phyloP scores from a whole-genome alignment of 2,797 vertebrate genomes.

The Sciurus carolinensis region DNA sequence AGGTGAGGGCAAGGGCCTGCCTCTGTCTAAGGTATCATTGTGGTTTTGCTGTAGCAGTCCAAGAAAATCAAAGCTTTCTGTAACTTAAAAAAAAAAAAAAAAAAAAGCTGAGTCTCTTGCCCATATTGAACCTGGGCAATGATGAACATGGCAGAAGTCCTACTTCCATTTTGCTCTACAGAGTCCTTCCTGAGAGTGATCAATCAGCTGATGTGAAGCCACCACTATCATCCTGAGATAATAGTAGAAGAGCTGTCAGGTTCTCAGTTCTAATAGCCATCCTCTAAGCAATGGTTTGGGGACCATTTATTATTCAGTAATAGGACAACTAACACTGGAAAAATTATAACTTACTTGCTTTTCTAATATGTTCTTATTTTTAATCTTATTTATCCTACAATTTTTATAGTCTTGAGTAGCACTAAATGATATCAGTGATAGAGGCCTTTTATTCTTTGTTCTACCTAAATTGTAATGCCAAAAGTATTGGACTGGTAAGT shows the following conservation, averaged over 20 bases:
- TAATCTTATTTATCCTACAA: background rate
- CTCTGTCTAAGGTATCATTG: constrained; percentile 77
- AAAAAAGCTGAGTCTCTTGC: too few species aligned
- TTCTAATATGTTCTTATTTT: background rate
- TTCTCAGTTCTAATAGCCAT: background rate
- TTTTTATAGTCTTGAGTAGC: background rate
- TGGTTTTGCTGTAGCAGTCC: constrained; percentile 80
- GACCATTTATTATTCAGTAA: background rate
- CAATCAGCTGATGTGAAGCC: background rate
- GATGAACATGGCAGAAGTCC: too few species aligned
- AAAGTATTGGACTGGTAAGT: background rate
- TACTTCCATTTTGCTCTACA: fast-evolving
- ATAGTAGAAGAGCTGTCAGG: background rate
- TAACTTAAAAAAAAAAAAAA: constrained; percentile 81
- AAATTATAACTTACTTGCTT: background rate
- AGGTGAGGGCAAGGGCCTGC: constrained; percentile 59
- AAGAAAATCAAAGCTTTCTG: constrained; percentile 81
- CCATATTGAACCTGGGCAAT: too few species aligned
- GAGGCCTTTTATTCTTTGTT: background rate
- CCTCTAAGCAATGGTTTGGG: background rate
- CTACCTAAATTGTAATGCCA: too few species aligned
- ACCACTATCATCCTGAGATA: too few species aligned
- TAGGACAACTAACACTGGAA: background rate
- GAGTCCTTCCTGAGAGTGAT: background rate
- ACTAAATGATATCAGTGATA: background rate